phyloP scores from a whole-genome alignment of 2,888 invertebrate species.

The Chloroclysta siterata region DNA sequence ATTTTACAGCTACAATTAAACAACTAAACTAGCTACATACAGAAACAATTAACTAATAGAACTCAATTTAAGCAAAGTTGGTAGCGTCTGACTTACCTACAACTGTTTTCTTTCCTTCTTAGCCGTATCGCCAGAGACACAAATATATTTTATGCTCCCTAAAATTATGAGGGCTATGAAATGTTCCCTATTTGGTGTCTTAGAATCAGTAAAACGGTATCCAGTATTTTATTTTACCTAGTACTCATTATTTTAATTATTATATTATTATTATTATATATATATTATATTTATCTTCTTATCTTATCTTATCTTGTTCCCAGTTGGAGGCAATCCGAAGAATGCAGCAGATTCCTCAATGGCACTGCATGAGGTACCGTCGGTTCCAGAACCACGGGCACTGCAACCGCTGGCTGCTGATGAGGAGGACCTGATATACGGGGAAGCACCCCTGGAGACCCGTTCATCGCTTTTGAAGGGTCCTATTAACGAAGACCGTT shows the following conservation, averaged over 20 bases:
- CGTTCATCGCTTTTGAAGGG: conserved; percentile 10
- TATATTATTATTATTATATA: no score
- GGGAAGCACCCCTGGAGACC: conserved; percentile 32
- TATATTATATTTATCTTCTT: no score
- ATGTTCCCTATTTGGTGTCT: no score
- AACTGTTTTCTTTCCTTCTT: no score
- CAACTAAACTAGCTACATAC: not conserved
- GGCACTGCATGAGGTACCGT: conserved; percentile 93
- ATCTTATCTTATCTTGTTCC: no score
- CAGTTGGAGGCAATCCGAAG: conserved; percentile 88
- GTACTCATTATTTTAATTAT: no score
- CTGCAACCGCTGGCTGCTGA: conserved; percentile 90
- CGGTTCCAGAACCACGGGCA: conserved; percentile 91
- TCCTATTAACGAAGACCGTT: not conserved
- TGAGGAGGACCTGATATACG: conserved; percentile 79
- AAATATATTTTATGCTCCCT: no score
- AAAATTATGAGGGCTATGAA: no score
- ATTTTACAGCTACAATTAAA: conserved; percentile 8
- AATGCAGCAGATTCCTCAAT: conserved; percentile 92
- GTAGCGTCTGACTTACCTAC: no score
- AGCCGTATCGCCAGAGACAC: no score
- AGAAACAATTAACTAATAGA: conserved; percentile 11
- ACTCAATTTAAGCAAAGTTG: not conserved
- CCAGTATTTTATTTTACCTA: no score
- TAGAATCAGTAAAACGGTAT: no score